phyloP scores from a whole-genome alignment of 2,888 invertebrate species.

The Chrysolina oricalcia region DNA sequence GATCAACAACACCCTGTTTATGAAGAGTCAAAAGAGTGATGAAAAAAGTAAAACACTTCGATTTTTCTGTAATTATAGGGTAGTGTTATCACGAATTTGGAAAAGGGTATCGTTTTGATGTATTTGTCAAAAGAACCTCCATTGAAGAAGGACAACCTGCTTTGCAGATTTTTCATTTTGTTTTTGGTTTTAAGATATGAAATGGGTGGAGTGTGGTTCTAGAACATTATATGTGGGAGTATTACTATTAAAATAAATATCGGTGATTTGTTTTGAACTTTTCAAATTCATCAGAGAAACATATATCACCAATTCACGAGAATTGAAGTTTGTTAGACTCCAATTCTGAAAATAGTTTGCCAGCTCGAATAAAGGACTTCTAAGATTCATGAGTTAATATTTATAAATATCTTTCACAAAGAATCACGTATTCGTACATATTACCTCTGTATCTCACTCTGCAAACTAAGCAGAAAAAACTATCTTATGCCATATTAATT shows the following conservation, averaged over 20 bases:
- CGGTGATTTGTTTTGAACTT: not conserved
- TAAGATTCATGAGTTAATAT: slow-evolving; percentile 38
- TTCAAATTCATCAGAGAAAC: not conserved
- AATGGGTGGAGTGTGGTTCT: not conserved
- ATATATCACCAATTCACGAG: not conserved
- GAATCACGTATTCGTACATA: slow-evolving; percentile 39
- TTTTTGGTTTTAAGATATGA: too few relatives aligned
- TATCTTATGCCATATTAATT: slow-evolving; percentile 50
- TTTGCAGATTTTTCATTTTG: too few relatives aligned
- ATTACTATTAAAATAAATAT: not conserved
- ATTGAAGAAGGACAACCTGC: too few relatives aligned
- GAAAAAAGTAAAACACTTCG: too few relatives aligned
- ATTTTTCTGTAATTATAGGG: too few relatives aligned
- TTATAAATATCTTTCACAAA: slow-evolving; percentile 40
- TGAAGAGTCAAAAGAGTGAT: too few relatives aligned
- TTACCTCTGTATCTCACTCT: slow-evolving; percentile 30
- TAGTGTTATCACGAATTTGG: too few relatives aligned
- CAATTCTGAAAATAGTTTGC: slow-evolving; percentile 29
- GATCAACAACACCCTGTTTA: too few relatives aligned
- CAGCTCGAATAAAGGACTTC: slow-evolving; percentile 28
- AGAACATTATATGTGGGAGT: too few relatives aligned
- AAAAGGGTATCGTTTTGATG: too few relatives aligned
- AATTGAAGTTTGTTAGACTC: slow-evolving; percentile 16
- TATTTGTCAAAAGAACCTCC: too few relatives aligned
- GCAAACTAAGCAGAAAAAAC: slow-evolving; percentile 43